Conservation (phyloP, 2,888 invertebrate species). For the Parnassius mnemosyne region DNA sequence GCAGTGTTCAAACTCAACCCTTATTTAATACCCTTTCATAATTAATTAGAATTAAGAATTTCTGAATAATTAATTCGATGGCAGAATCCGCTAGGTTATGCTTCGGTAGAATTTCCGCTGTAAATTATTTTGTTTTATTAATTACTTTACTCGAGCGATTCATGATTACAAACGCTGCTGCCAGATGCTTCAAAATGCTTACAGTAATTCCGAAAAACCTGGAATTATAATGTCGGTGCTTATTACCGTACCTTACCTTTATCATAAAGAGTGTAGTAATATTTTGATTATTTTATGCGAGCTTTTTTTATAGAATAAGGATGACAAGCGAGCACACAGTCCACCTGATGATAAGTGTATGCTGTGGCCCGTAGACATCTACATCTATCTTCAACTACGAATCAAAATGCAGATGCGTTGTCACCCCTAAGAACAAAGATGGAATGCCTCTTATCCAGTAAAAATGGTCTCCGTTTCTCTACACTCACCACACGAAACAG, state of each 20-base stretch:
- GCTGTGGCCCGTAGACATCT: too few relatives aligned
- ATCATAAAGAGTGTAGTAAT: neutral
- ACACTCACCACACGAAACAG: too few relatives aligned
- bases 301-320: too few relatives aligned
- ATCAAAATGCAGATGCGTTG: too few relatives aligned
- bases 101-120: too few relatives aligned
- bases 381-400: too few relatives aligned
- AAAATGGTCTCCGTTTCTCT: too few relatives aligned
- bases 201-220: neutral
- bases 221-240: neutral
- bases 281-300: too few relatives aligned
- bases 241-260: neutral
- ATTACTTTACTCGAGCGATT: neutral
- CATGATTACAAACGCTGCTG: neutral
- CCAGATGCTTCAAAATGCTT: neutral
- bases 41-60: slow-evolving; percentile 4
- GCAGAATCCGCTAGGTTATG: neutral
- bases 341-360: too few relatives aligned
- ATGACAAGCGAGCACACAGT: too few relatives aligned
- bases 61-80: slow-evolving; percentile 14
- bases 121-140: neutral
- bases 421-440: too few relatives aligned
- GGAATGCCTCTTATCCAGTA: too few relatives aligned
- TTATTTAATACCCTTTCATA: slow-evolving; percentile 1
- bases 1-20: neutral